A percentile compares a stretch with the other conserved stretches of the same genome.
phyloP scores from a whole-genome alignment of 1,140 invertebrate species.

The Euura lappo region DNA sequence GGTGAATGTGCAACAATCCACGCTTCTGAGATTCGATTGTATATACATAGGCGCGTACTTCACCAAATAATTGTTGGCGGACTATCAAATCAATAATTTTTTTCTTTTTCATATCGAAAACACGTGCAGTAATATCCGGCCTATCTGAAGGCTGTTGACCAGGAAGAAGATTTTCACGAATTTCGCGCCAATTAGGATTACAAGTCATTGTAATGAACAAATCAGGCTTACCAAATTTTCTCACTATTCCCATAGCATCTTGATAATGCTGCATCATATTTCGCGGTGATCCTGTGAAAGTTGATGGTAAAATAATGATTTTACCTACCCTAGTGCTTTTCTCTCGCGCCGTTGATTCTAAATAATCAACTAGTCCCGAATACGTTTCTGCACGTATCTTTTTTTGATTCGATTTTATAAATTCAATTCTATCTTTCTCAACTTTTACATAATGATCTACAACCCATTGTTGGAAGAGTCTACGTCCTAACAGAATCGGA shows the following conservation, averaged over 20 bases:
- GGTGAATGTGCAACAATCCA: too few relatives aligned
- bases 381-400: too few relatives aligned
- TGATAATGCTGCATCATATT: slow-evolving; percentile 35
- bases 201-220: slow-evolving; percentile 29
- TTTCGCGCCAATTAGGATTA: slow-evolving; percentile 58
- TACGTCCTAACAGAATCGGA: too few relatives aligned
- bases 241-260: slow-evolving; percentile 54
- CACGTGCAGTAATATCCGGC: slow-evolving; percentile 34
- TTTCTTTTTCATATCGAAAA: slow-evolving; percentile 22
- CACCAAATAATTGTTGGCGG: neutral
- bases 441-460: too few relatives aligned
- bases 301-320: slow-evolving; percentile 44
- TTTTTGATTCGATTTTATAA: too few relatives aligned
- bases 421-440: too few relatives aligned
- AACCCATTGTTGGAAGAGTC: too few relatives aligned
- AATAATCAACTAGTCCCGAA: too few relatives aligned
- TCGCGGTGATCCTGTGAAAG: slow-evolving; percentile 41
- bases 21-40: too few relatives aligned
- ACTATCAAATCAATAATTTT: slow-evolving; percentile 21
- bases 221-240: slow-evolving; percentile 9
- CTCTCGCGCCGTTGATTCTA: too few relatives aligned
- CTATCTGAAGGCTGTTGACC: slow-evolving; percentile 44
- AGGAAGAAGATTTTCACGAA: slow-evolving; percentile 41
- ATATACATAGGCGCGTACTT: too few relatives aligned
- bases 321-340: too few relatives aligned